Base-by-base conservation (phyloP, 2,888 invertebrate genomes). In the Phengaris arion region DNA sequence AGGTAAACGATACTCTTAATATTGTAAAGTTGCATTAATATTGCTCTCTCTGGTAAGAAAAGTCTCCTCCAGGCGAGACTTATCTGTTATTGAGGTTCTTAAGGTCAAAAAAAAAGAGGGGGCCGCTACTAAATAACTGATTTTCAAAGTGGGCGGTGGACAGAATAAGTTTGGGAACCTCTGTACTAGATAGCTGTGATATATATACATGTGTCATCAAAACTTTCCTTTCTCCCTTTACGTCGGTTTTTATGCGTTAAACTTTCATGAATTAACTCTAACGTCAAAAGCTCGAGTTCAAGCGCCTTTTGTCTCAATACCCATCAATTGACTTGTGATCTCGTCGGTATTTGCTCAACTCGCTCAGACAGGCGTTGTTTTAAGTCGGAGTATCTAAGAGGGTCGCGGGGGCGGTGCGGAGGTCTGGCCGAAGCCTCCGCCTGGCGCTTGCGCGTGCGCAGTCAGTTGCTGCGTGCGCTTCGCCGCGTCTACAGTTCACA, bases 401-500 rank as follows among this genome's bases (percentile, higher is more conserved):
- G 77, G 79, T 76, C 70, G 75, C 64, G 81, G 80, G 64, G 83
- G 79, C 77, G 81, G 82, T 79, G 84, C 78, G 76, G 75, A 79
- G 79, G 77, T 74, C 74, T 78, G 77, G 74, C 78, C 35, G 81
- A 76, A 77, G 79, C 77, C 81, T 77, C 79, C 79, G 79, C 76
- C 77, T 77, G 77, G 78, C 79, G 79, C 76, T 77, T 77, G 77
- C 78, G 85, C 85, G 85, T 85, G 84, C 85, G 86, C 87, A 82
- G 82, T 85, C 87, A 88, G 90, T 90, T 79, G 82, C 82, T 82
- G 81, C 83, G 83, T 83, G 89, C 84, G 84, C 81, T 84, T 85
- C 88, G 87, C 81, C 90, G 92, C 89, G 91, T 84, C 83, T 87
- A 85, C 86, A 86, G 84, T 89, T 89, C 77, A 13, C 79, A 35